phyloP scores from a whole-genome alignment of 2,888 invertebrate species.

The Corythucha ciliata region DNA sequence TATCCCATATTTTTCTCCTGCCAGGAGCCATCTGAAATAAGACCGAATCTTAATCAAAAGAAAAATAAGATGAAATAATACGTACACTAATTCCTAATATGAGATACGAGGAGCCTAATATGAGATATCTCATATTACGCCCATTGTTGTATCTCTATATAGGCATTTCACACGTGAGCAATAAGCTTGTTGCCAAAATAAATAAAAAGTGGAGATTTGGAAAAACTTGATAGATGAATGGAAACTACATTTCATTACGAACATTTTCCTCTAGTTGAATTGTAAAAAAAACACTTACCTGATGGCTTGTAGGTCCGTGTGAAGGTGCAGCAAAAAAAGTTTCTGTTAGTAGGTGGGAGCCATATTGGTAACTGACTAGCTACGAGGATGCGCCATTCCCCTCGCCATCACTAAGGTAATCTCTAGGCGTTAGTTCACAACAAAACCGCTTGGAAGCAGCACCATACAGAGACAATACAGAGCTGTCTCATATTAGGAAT shows the following conservation, averaged over 20 bases:
- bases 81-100: constrained; percentile 3
- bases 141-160: constrained; percentile 5
- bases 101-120: constrained; percentile 12
- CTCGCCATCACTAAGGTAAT: constrained; percentile 5
- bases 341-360: neutral
- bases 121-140: constrained; percentile 11
- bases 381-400: neutral
- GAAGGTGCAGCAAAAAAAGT: constrained; percentile 6
- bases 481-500: constrained; percentile 17
- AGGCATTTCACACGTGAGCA: constrained; percentile 3
- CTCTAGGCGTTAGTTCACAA: constrained; percentile 9
- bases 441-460: constrained; percentile 13
- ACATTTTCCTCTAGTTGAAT: constrained; percentile 2
- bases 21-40: constrained; percentile 15
- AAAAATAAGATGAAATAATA: neutral
- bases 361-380: constrained; percentile 11
- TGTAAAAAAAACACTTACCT: neutral
- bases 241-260: neutral
- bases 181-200: neutral
- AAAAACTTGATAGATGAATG: neutral
- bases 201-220: neutral
- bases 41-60: neutral
- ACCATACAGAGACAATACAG: constrained; percentile 9
- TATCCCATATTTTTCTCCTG: constrained; percentile 22
- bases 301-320: neutral